These are phyloP conservation scores for Euwallacea similis DNA, from an alignment of 1,140 invertebrate species.

Conservation along the genomic window DNA sequence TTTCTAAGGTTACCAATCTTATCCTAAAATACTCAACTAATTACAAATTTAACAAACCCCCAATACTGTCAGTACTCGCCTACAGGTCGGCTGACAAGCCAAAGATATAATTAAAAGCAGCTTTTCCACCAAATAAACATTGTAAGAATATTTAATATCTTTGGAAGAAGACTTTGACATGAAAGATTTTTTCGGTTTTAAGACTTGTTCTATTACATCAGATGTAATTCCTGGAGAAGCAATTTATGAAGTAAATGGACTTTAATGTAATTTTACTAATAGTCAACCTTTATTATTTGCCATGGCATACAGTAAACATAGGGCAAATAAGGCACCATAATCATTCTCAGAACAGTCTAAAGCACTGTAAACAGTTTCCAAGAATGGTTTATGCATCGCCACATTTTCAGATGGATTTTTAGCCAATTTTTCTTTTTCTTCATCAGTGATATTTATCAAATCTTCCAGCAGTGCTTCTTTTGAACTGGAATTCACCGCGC, in stretches of 20 bases:
- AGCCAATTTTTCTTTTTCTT: slow-evolving; percentile 82
- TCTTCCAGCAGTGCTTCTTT: slow-evolving; percentile 48
- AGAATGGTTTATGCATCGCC: slow-evolving; percentile 74
- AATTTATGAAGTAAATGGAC: slow-evolving; percentile 16
- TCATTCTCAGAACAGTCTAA: slow-evolving; percentile 89
- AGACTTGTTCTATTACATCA: slow-evolving; percentile 70
- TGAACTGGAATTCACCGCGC: slow-evolving; percentile 42
- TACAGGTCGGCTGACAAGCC: slow-evolving; percentile 80
- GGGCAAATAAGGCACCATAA: slow-evolving; percentile 87
- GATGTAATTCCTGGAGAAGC: slow-evolving; percentile 68
- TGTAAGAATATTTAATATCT: slow-evolving; percentile 64
- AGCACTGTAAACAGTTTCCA: slow-evolving; percentile 84
- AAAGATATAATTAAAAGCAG: slow-evolving; percentile 77
- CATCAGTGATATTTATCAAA: slow-evolving; percentile 81
- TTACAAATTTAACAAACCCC: background rate
- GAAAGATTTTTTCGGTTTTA: slow-evolving; percentile 54
- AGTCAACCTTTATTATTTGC: slow-evolving; percentile 87
- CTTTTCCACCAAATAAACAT: slow-evolving; percentile 75
- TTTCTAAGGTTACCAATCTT: slow-evolving; percentile 88
- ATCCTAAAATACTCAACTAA: slow-evolving; percentile 59
- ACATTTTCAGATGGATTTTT: slow-evolving; percentile 55
- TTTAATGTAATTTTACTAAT: background rate
- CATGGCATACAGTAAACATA: slow-evolving; percentile 92
- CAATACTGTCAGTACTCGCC: slow-evolving; percentile 18
- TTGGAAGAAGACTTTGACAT: slow-evolving; percentile 44